Base-by-base conservation (phyloP, 1,140 invertebrate genomes). In the Aporrectodea caliginosa region DNA sequence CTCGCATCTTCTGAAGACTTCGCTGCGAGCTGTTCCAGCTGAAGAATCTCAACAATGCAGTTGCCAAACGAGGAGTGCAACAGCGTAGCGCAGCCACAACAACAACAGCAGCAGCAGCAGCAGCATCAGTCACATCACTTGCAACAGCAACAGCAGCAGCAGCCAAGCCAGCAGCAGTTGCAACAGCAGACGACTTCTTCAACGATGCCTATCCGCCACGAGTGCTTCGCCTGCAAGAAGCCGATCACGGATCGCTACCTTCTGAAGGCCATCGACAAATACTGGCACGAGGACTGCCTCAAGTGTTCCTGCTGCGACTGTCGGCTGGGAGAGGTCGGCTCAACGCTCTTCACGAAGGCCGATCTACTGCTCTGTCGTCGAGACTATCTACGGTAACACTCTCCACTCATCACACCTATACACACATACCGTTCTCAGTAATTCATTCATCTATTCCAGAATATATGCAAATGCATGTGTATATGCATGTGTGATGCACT, bases 281-380 rank as follows among this genome's bases (percentile, higher is more conserved):
- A 95, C 89, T 97, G 95, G 95, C 95, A 97, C 83, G 89, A 90
- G 92, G 92, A 92, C 81, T 97, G 95, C 89, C 91, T 97, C 83
- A 97, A 97, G 89, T 97, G 95, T 84, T 94, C 94, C 34, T 96
- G 94, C 87, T 97, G 95, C 86, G 93, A 97, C 86, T 96, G 95
- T 87, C 90, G 94, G 73, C 90, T 97, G 0, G 95, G 94, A 0
- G 95, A 97, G 89, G 94, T 97, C 1, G 95, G 95, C 33, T 95
- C 94, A 43, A 95, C 94, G 70, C 90, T 97, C 16, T 97, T 94
- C 88, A 94, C 94, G 78, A 96, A 95, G 88, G 94, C 95, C 1
- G 95, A 97, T 89, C 92, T 97, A 14, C 94, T 97, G 84, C 90
- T 97, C 22, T 97, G 95, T 90, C 93, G 94, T 89, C 91, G 95